Base-by-base conservation (phyloP, 1,140 invertebrate genomes). In the Trichonephila clavata region DNA sequence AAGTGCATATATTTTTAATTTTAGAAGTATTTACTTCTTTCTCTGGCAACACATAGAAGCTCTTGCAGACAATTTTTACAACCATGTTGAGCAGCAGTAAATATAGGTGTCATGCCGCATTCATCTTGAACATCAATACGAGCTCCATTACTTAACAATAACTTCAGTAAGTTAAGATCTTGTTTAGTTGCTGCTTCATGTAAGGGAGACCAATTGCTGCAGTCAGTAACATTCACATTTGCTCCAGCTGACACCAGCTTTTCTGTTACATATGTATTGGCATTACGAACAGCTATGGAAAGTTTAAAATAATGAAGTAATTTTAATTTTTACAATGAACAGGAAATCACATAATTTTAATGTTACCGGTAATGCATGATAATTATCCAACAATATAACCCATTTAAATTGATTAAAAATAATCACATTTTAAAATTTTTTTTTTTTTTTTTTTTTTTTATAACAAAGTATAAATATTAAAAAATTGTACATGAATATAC, bases 51-150 rank as follows among this genome's bases (percentile, higher is more conserved):
- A 59, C 95, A 94, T 20, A 96, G 61, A 61, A 96, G 86, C 13
- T 95, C 88, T 92, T 94, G 94, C 5, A 96, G 94, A 93, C 95
- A 95, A 27, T 95, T 95, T 61, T 94, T 71, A 68, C 95, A 94
- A 21, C 95, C 95, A 94, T 95, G 94, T 86, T 96, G 95, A 13
- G 95, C 95, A 13, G 96, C 95, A 81, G 95, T 86, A 71, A 96
- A 96, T 10, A 96, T 86, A n/a, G 96, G 95, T 32, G 95, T 95
- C 14, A 96, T 94, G 24, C 95, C 94, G 81, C 95, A 95, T 84
- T 96, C 95, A 88, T 95, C 95, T 77, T 87, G 94, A 27, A 95
- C 71, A 88, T 95, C 95, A n/a, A 96, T 89, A 39, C 94, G 81
- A 20, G 95, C 95, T 32, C 95, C 95, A 88, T 95, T 91, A 27